Percentiles rank a stretch among this genome's conserved stretches.
These are phyloP conservation scores for Polyergus mexicanus DNA, from an alignment of 1,140 invertebrate genomes.

Conservation along the genomic window DNA sequence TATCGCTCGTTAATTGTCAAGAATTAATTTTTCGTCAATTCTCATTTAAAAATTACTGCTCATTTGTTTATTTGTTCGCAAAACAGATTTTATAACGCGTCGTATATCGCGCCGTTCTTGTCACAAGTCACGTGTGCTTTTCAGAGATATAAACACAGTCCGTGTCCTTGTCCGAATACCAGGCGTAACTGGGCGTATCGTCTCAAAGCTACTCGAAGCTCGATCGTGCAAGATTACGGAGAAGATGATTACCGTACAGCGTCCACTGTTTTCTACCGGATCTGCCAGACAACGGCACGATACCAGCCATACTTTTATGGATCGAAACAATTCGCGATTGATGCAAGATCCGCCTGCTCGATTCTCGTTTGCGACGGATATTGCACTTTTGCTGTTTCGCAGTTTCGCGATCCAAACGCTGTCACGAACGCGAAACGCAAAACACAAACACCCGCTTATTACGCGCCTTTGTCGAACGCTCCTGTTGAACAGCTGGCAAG, in stretches of 20 bases:
- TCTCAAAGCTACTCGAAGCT: neutral
- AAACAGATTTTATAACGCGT: neutral
- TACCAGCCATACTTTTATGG: slow-evolving; percentile 80
- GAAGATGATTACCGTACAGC: slow-evolving; percentile 83
- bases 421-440: neutral
- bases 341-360: neutral
- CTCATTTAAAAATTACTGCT: neutral
- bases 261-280: slow-evolving; percentile 86
- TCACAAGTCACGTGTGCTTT: neutral
- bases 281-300: slow-evolving; percentile 83
- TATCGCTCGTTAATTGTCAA: neutral
- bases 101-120: slow-evolving; percentile 12
- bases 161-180: neutral
- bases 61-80: neutral
- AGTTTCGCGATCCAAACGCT: neutral
- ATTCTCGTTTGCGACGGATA: neutral
- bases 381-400: neutral
- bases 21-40: neutral
- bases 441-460: neutral
- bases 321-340: neutral
- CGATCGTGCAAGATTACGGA: neutral
- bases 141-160: neutral
- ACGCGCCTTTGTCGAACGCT: neutral
- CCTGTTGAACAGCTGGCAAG: slow-evolving; percentile 51
- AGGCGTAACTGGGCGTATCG: neutral